Base-by-base conservation (phyloP, 2,888 invertebrate species). In the Fabriciana adippe region DNA sequence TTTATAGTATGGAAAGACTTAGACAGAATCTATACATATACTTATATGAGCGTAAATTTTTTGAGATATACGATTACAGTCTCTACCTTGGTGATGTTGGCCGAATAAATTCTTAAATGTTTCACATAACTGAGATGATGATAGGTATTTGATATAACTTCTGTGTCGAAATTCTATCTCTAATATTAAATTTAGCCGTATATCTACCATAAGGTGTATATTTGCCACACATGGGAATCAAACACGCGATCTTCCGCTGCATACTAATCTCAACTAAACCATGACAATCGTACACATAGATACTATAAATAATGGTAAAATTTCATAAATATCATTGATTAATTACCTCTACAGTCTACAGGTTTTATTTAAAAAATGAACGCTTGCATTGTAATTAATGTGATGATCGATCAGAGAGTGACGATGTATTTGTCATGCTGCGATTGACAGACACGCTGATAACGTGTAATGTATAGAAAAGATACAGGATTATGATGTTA, bases 401-500 rank as follows among this genome's bases (percentile, higher is more conserved):
- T 51, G 61, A 15, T 11, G 18, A 61, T 61, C 61, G 61, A 61
- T 61, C 61, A 61, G 51, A 31, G 31, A 35, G 31, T 16, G 50
- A 51, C 61, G 50, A 50, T 50, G 61, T 51, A 61, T 53, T 51
- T 61, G 61, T 61, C 61, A 51, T 61, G 16, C 31, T 15, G 50
- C 61, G 18, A 18, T 41, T 51, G 61, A 61, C 61, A 18, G 61
- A 61, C 61, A n/a, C 11, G 6, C 18, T 51, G 61, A 61, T 61
- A 61, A 61, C 51, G 18, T 41, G 35, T 51, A 61, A 61, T 51
- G 18, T 51, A 61, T 61, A 18, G 41, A 61, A 14, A 14, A 26
- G 26, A 59, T 6, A 59, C 47, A n/a, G 2, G 3, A 59, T 16
- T 59, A 48, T 15, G 47, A n/a, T 48, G 48, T 31, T 48, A 59